Evolutionary conservation across 2,888 invertebrate genomes (phyloP).

Genomic region (Drosophila subquinaria): DNA sequence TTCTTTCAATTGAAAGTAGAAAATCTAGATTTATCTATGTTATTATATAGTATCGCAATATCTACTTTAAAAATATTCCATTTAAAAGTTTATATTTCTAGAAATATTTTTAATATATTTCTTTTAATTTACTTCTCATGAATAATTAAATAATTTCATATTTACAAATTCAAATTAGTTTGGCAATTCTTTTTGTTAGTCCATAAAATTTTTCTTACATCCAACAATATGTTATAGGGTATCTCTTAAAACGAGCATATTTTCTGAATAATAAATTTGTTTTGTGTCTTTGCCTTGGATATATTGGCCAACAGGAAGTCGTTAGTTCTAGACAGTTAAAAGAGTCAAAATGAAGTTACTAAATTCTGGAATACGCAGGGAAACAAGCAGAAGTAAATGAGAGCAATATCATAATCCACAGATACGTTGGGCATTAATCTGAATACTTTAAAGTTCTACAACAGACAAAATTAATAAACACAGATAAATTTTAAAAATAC

Average conservation of each 20-base stretch:
- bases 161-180: not conserved
- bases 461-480: not conserved
- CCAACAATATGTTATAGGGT: not conserved
- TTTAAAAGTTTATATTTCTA: too few species aligned
- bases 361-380: not conserved
- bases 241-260: not conserved
- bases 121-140: too few species aligned
- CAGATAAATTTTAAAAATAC: not conserved
- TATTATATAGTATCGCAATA: too few species aligned
- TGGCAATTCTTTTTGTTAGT: not conserved
- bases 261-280: not conserved
- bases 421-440: not conserved
- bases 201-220: too few species aligned
- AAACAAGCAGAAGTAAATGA: not conserved
- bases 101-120: too few species aligned
- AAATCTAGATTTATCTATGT: too few species aligned
- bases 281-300: constrained; percentile 13
- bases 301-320: constrained; percentile 46
- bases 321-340: constrained; percentile 12
- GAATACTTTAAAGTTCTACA: not conserved
- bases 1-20: not conserved
- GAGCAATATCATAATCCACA: not conserved
- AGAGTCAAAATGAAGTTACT: not conserved
- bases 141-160: too few species aligned
- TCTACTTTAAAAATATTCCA: too few species aligned